Conservation (phyloP, 1,140 invertebrate species). For the Brachionus asplanchnoidis region DNA sequence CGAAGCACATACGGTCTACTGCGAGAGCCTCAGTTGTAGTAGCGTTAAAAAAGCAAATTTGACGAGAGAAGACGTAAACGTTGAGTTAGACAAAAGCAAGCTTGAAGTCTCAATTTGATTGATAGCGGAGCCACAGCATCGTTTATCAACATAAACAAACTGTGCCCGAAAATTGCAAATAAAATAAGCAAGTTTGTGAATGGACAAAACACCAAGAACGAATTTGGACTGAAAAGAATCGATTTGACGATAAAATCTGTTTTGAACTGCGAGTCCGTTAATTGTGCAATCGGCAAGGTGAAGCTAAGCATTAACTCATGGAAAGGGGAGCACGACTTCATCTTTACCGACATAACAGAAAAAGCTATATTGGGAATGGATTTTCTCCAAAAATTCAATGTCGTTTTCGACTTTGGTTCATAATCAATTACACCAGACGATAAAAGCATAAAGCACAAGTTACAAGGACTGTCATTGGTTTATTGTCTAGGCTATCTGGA, state of each 20-base stretch:
- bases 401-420: background rate
- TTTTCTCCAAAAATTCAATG: background rate
- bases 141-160: too few species aligned
- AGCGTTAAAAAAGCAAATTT: background rate
- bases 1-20: background rate
- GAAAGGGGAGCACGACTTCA: background rate
- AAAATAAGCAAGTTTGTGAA: too few species aligned
- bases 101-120: too few species aligned
- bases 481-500: too few species aligned
- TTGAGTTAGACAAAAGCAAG: too few species aligned
- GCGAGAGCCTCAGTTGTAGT: background rate
- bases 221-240: too few species aligned
- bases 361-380: background rate
- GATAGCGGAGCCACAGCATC: too few species aligned
- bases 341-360: background rate
- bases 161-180: too few species aligned
- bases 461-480: too few species aligned
- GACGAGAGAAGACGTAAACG: too few species aligned
- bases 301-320: background rate
- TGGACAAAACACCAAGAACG: too few species aligned
- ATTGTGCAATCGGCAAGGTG: background rate
- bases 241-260: too few species aligned
- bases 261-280: background rate
- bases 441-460: background rate
- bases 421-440: background rate